Conservation (phyloP, 2,888 invertebrate species). For the Pycnomerus fuliginosus region DNA sequence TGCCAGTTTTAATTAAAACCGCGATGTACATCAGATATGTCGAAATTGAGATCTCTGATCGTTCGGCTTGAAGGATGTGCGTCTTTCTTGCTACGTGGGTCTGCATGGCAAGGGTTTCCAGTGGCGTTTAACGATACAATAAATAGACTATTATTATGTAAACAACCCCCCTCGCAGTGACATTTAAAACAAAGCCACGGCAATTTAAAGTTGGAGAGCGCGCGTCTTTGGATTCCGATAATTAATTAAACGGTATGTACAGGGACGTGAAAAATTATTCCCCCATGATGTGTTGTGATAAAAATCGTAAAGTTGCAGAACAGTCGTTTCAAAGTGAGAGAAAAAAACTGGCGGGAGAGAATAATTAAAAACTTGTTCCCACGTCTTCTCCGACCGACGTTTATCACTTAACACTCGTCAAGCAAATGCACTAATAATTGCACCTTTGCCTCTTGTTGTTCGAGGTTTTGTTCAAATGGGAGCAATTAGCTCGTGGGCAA, state of each 20-base stretch:
- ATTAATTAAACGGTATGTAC: not conserved
- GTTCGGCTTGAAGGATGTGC: too few species aligned
- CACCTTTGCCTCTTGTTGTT: conserved; percentile 18
- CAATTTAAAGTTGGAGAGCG: conserved; percentile 1
- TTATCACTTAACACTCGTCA: conserved; percentile 29
- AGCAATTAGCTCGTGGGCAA: conserved; percentile 18
- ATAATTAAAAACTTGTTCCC: conserved; percentile 37
- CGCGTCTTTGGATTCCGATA: not conserved
- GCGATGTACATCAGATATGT: too few species aligned
- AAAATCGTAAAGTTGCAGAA: not conserved
- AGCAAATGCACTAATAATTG: conserved; percentile 20
- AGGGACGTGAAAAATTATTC: not conserved
- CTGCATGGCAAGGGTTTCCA: not conserved
- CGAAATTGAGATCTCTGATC: too few species aligned
- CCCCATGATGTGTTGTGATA: not conserved
- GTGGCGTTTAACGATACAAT: not conserved
- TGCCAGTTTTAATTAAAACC: too few species aligned
- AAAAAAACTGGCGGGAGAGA: conserved; percentile 7
- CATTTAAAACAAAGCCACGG: conserved; percentile 1
- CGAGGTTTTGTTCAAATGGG: conserved; percentile 18
- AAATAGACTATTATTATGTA: conserved; percentile 9
- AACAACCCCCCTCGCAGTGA: conserved; percentile 7
- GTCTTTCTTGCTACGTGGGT: not conserved
- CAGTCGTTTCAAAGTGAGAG: too few species aligned
- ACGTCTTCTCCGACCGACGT: conserved; percentile 33